phyloP scores from a whole-genome alignment of 1,140 invertebrate species.

The Harlomillsia oculata region DNA sequence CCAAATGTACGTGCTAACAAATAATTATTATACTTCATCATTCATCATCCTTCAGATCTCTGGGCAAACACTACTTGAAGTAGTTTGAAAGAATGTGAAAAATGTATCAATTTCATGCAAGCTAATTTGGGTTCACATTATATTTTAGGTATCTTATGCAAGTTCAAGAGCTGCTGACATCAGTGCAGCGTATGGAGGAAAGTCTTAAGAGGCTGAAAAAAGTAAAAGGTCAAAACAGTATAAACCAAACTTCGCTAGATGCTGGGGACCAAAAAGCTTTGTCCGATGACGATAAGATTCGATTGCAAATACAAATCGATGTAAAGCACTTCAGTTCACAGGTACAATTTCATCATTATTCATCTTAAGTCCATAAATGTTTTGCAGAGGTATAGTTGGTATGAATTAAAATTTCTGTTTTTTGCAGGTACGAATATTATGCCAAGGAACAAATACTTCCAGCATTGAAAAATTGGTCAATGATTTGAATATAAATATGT shows the following conservation, averaged over 20 bases:
- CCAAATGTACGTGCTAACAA: neutral
- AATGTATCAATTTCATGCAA: neutral
- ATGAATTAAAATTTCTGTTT: too few relatives aligned
- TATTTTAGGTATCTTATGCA: slow-evolving; percentile 63
- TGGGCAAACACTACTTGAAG: too few relatives aligned
- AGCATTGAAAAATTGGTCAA: too few relatives aligned
- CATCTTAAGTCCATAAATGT: too few relatives aligned
- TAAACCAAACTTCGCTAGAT: slow-evolving; percentile 40
- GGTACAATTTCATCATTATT: slow-evolving; percentile 22
- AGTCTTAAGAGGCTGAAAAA: slow-evolving; percentile 79
- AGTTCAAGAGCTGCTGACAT: slow-evolving; percentile 77
- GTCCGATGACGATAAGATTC: slow-evolving; percentile 86
- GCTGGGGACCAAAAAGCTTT: slow-evolving; percentile 32
- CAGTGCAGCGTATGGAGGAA: slow-evolving; percentile 89
- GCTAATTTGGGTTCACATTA: slow-evolving; percentile 12
- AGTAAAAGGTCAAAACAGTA: slow-evolving; percentile 41
- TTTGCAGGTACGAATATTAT: too few relatives aligned
- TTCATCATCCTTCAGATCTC: too few relatives aligned
- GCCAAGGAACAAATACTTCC: too few relatives aligned
- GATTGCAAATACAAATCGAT: slow-evolving; percentile 78
- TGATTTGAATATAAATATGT: too few relatives aligned
- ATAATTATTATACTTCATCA: neutral
- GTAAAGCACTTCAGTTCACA: slow-evolving; percentile 45
- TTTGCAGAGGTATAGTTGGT: too few relatives aligned
- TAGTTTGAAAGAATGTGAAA: slow-evolving; percentile 6